phyloP scores from a whole-genome alignment of 2,113 vertebrate genomes.

The Electrona antarctica region DNA sequence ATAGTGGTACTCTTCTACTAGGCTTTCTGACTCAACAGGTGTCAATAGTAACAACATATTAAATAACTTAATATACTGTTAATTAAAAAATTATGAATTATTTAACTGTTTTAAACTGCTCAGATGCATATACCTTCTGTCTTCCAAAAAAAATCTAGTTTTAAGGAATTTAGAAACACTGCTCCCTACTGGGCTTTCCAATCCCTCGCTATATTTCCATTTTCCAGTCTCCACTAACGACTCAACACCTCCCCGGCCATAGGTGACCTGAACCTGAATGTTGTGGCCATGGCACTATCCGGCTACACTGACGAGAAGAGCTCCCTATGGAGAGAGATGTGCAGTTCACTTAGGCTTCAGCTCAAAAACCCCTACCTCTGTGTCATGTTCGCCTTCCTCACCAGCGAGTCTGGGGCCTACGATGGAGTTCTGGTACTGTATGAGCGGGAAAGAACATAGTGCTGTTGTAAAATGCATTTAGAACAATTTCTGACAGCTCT shows the following conservation, averaged over 20 bases:
- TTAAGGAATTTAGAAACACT: too few relatives aligned
- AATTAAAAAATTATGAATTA: neutral
- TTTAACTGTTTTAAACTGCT: neutral
- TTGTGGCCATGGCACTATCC: conserved; percentile 97
- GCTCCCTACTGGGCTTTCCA: too few relatives aligned
- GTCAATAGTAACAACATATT: too few relatives aligned
- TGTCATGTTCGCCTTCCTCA: conserved; percentile 98
- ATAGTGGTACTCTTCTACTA: conserved; percentile 5
- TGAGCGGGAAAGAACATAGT: conserved; percentile 41
- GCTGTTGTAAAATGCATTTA: neutral
- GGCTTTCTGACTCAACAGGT: too few relatives aligned
- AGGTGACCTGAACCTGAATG: conserved; percentile 98
- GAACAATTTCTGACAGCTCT: neutral
- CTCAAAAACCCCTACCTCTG: conserved; percentile 95
- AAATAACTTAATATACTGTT: neutral
- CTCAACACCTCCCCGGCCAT: conserved; percentile 22
- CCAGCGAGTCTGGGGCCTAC: conserved; percentile 92
- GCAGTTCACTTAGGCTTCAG: conserved; percentile 91
- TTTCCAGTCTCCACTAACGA: neutral
- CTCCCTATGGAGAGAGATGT: conserved; percentile 99
- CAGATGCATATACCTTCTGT: neutral
- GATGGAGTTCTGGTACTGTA: conserved; percentile 90
- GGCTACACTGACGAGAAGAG: conserved; percentile 97
- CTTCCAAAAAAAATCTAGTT: too few relatives aligned
- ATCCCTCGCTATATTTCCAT: neutral